Evolutionary conservation across 1,140 invertebrate genomes (phyloP).

Genomic region (Melitaea cinxia): DNA sequence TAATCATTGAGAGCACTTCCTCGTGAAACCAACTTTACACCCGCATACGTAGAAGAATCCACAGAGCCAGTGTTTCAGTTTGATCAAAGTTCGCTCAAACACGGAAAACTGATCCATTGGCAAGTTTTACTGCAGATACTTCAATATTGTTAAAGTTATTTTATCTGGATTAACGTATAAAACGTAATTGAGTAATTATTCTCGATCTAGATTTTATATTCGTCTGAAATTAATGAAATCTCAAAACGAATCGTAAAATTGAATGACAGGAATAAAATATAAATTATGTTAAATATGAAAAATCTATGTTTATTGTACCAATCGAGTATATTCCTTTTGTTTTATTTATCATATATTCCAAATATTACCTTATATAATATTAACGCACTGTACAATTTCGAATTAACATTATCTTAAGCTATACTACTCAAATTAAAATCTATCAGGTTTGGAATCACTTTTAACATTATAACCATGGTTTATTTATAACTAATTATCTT

Average conservation of each 20-base stretch:
- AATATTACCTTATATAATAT: not conserved
- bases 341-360: not conserved
- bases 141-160: not conserved
- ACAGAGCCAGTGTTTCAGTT: slow-evolving; percentile 27
- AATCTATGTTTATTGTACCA: too few relatives aligned
- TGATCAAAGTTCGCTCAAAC: slow-evolving; percentile 5
- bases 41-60: slow-evolving; percentile 27
- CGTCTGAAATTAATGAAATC: too few relatives aligned
- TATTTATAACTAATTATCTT: too few relatives aligned
- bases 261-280: too few relatives aligned
- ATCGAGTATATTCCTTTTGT: too few relatives aligned
- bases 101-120: slow-evolving; percentile 13
- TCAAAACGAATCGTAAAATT: too few relatives aligned
- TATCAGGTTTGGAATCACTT: too few relatives aligned
- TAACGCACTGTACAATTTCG: not conserved
- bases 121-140: slow-evolving; percentile 4
- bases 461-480: too few relatives aligned
- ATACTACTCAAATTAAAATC: too few relatives aligned
- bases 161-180: not conserved
- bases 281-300: not conserved
- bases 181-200: too few relatives aligned
- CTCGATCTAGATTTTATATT: too few relatives aligned
- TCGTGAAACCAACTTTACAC: slow-evolving; percentile 17
- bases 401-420: not conserved
- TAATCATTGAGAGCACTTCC: not conserved